Evolutionary conservation across 1,140 invertebrate genomes (phyloP).

Genomic region (Drosophila yakuba): DNA sequence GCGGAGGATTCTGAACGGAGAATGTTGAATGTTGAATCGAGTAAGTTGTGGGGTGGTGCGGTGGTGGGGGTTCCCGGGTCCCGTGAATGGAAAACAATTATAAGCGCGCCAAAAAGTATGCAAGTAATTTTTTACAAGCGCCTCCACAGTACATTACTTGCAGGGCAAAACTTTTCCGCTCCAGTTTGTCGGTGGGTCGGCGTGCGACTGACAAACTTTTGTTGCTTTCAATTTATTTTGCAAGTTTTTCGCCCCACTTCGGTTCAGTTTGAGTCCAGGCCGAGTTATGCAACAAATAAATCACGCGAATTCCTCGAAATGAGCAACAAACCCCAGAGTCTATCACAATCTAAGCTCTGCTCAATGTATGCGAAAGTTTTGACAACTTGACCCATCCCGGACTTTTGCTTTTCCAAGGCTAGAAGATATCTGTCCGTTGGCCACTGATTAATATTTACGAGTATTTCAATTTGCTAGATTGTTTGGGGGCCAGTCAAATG

Average conservation of each 20-base stretch:
- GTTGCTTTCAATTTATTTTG: constrained; percentile 78
- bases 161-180: constrained; percentile 56
- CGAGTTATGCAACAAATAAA: constrained; percentile 79
- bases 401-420: neutral
- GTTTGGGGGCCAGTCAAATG: constrained; percentile 47
- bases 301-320: constrained; percentile 67
- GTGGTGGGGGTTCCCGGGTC: neutral
- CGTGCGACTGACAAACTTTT: constrained; percentile 66
- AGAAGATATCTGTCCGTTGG: constrained; percentile 25
- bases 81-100: constrained; percentile 72
- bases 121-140: constrained; percentile 61
- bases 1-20: neutral
- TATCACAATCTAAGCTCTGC: constrained; percentile 60
- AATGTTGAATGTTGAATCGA: neutral
- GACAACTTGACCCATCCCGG: constrained; percentile 35
- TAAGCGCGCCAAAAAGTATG: constrained; percentile 78
- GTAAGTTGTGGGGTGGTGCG: neutral
- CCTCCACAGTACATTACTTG: constrained; percentile 57
- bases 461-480: constrained; percentile 68
- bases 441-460: constrained; percentile 76
- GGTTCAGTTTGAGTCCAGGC: constrained; percentile 1
- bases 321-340: constrained; percentile 40
- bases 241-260: constrained; percentile 40
- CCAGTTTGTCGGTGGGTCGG: constrained; percentile 4
- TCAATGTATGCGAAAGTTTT: constrained; percentile 40